Evolutionary conservation across 2,113 vertebrate species (phyloP), one percentile per base, ranked within the genome.

Genomic region (Procavia capensis): DNA sequence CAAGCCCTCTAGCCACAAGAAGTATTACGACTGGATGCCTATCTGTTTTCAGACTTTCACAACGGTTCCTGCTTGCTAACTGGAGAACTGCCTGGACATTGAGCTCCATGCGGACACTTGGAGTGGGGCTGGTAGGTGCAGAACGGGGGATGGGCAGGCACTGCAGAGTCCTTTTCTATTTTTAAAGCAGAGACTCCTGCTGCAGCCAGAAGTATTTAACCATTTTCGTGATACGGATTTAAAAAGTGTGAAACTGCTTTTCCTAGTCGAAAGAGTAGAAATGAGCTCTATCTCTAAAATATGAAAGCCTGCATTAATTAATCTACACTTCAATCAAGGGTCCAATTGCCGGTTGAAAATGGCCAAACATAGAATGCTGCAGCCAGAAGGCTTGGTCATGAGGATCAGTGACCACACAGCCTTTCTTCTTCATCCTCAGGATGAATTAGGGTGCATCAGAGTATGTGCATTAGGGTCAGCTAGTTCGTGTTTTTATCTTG

Each of bases 81-180:
- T 83, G 92, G 89, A 83, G 96, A 96, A 97, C 64, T 92, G 95
- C 96, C 97, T 96, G 86, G 66, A 96, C 97, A 92, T 68, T 96
- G 96, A 97, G 97, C 96, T 91, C 96, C 95, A 95, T 98, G 98
- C 98, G 97, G 95, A 96, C 96, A 92, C 96, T 96, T 94, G 97
- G 95, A 98, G 96, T 84, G 59, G 94, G 92, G 95, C 91, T 96
- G 97, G 91, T 96, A 96, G 98, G 98, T 98, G 98, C 97, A 80
- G 88, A 88, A 97, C 97, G 98, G 99, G 98, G 98, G 98, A 98
- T 98, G 98, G 98, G 97, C 89, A 98, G 96, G 85, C 94, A 98
- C 98, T 92, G 97, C 98, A 98, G 98, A 93, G 98, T 98, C 98
- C 92, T 98, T 98, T 99, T 99, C 99, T 99, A 99, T 99, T 99